Conservation (phyloP, 2,113 vertebrate species). For the Aspiorhynchus laticeps region DNA sequence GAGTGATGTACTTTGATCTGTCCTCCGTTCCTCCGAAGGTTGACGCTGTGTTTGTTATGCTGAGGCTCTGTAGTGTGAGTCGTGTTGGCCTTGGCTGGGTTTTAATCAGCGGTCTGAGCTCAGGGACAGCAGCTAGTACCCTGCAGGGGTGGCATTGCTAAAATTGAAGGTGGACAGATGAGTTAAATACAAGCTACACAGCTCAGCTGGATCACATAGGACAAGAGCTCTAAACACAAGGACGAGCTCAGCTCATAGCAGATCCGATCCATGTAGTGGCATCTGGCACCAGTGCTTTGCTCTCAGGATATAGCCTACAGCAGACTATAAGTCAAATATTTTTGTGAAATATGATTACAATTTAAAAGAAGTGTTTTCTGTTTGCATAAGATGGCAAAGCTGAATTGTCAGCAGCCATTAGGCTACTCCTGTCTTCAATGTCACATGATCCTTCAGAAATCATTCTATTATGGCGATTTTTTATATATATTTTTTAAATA, state of each 20-base stretch:
- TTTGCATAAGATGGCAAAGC: background rate
- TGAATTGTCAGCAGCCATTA: background rate
- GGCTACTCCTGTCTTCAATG: background rate
- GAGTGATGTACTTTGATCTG: conserved; percentile 52
- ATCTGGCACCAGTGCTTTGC: conserved; percentile 32
- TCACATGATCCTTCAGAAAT: background rate
- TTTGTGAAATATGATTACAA: background rate
- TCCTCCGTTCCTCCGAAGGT: conserved; percentile 16
- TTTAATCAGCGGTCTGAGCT: conserved; percentile 47
- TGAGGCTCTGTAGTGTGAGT: background rate
- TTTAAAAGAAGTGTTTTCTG: background rate
- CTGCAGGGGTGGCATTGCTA: conserved; percentile 45
- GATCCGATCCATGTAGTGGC: conserved; percentile 26
- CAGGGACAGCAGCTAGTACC: conserved; percentile 39
- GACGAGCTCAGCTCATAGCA: conserved; percentile 31
- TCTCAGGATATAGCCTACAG: background rate
- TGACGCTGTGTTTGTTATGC: conserved; percentile 35
- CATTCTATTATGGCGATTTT: background rate
- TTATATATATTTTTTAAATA: no score
- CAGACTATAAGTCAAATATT: background rate
- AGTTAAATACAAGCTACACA: conserved; percentile 48
- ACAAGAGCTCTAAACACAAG: conserved; percentile 38
- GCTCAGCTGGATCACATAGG: conserved; percentile 32
- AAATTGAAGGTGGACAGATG: conserved; percentile 51
- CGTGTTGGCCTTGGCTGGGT: conserved; percentile 39